A percentile compares a stretch with the other conserved stretches of the same genome.
Conservation (phyloP, 1,140 invertebrate species). For the Penaeus vannamei region DNA sequence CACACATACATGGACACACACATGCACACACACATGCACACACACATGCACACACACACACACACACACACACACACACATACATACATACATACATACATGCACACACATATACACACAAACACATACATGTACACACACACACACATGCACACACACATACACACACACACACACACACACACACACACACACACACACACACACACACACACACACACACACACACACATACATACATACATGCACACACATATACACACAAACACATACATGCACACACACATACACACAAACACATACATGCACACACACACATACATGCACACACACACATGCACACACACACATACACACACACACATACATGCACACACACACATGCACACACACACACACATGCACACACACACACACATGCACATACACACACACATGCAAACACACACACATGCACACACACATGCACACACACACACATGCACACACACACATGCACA, state of each 20-base stretch:
- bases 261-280: background rate
- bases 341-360: background rate
- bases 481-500: background rate
- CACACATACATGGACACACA: no score
- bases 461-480: constrained; percentile 11
- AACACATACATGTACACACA: no score
- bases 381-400: constrained; percentile 11
- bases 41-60: no score
- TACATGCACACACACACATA: background rate
- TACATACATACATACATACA: no score
- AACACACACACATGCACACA: constrained; percentile 3
- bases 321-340: background rate
- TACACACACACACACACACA: no score
- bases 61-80: no score
- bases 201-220: no score
- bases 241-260: background rate
- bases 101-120: no score
- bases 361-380: constrained; percentile 1
- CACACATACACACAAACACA: background rate
- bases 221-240: background rate
- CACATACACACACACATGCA: constrained; percentile 6
- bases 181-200: no score
- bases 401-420: background rate
- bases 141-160: no score
- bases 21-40: no score